These are phyloP conservation scores for Ptilorrhoa leucosticta DNA, from an alignment of 2,113 vertebrate species.

Conservation along the genomic window DNA sequence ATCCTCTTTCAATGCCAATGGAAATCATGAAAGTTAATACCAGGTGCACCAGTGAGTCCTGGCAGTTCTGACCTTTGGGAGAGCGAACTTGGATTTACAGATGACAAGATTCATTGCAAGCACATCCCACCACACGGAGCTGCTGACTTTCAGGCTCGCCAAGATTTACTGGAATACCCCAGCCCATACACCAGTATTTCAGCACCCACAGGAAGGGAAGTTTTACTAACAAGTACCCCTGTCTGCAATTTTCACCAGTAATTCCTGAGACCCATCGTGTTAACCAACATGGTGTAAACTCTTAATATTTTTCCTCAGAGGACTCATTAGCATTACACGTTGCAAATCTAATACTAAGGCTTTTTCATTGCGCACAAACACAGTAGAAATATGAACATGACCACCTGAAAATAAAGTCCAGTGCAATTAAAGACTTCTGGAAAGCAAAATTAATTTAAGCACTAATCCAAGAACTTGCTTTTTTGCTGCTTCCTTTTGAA, in stretches of 20 bases:
- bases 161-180: background rate
- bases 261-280: background rate
- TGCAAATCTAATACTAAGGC: background rate
- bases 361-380: background rate
- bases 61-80: constrained; percentile 31
- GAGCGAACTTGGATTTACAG: background rate
- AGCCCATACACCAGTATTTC: background rate
- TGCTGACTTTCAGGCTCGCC: background rate
- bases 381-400: background rate
- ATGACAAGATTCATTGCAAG: background rate
- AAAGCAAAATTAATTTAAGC: background rate
- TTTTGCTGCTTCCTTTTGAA: background rate
- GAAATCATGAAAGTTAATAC: background rate
- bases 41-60: background rate
- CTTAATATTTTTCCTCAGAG: background rate
- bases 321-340: background rate
- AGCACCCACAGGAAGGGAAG: background rate
- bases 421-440: background rate
- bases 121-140: background rate
- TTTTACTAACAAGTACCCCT: background rate
- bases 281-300: background rate
- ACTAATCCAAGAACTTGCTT: background rate
- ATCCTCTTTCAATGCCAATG: background rate
- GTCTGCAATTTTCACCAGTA: background rate
- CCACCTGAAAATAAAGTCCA: background rate